These are phyloP conservation scores for Sisyra terminalis DNA, from an alignment of 2,888 invertebrate species.

Conservation along the genomic window DNA sequence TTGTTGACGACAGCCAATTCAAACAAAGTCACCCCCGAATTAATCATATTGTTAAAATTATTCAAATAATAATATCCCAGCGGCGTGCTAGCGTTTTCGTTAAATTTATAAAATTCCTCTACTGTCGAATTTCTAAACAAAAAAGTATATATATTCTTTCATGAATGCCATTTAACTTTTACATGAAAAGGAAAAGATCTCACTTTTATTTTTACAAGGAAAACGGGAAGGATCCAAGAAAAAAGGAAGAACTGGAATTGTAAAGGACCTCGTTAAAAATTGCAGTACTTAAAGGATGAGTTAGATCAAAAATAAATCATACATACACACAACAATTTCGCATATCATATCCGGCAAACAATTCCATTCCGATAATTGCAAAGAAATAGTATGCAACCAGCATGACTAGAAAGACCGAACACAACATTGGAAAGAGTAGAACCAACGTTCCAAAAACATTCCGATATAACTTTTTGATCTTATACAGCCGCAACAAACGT, in stretches of 20 bases:
- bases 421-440: conserved; percentile 65
- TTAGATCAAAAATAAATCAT: too few relatives aligned
- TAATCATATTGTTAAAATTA: conserved; percentile 64
- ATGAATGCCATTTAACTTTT: too few relatives aligned
- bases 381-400: conserved; percentile 76
- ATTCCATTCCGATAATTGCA: conserved; percentile 80
- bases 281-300: not conserved
- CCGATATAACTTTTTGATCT: conserved; percentile 63
- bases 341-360: conserved; percentile 58
- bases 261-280: not conserved
- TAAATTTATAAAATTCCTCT: conserved; percentile 64
- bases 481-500: conserved; percentile 51
- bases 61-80: conserved; percentile 78
- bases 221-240: too few relatives aligned
- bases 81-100: conserved; percentile 45
- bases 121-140: conserved; percentile 60
- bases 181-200: not conserved
- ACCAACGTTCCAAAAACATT: conserved; percentile 73
- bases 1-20: conserved; percentile 84
- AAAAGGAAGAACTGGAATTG: not conserved
- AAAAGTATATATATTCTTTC: too few relatives aligned
- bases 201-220: conserved; percentile 1
- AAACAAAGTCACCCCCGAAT: conserved; percentile 68
- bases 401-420: conserved; percentile 69
- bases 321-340: conserved; percentile 71